Evolutionary conservation across 2,888 invertebrate species (phyloP).

Genomic region (Pseudeuparius sepicola): DNA sequence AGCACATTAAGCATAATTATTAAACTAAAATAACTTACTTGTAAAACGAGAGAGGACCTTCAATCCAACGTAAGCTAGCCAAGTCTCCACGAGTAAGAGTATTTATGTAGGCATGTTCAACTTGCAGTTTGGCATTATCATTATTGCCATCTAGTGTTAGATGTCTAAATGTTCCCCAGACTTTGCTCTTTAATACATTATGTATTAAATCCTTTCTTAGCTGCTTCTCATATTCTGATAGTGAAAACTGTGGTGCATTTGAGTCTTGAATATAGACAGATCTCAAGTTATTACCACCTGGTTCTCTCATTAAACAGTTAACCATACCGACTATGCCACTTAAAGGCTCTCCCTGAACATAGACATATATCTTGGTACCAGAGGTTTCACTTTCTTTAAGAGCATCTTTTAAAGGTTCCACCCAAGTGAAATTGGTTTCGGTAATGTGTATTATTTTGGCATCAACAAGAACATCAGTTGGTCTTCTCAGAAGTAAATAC

Average conservation of each 20-base stretch:
- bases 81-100: conserved; percentile 88
- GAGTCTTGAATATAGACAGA: conserved; percentile 60
- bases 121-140: conserved; percentile 43
- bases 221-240: conserved; percentile 51
- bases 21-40: conserved; percentile 34
- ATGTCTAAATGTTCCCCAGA: conserved; percentile 85
- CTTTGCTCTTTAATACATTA: conserved; percentile 72
- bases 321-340: conserved; percentile 81
- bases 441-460: conserved; percentile 53
- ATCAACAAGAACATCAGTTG: conserved; percentile 34
- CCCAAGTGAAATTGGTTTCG: conserved; percentile 68
- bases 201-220: conserved; percentile 68
- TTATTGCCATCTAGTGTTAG: conserved; percentile 48
- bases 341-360: conserved; percentile 56
- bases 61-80: conserved; percentile 87
- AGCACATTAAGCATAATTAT: conserved; percentile 6
- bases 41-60: conserved; percentile 64
- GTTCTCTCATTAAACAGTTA: conserved; percentile 82
- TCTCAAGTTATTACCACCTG: conserved; percentile 70
- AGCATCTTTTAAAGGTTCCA: conserved; percentile 67
- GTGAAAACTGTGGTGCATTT: conserved; percentile 49
- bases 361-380: conserved; percentile 54
- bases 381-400: conserved; percentile 55
- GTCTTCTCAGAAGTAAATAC: conserved; percentile 58
- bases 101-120: conserved; percentile 93